Percentiles rank a stretch among this genome's conserved stretches.
Evolutionary conservation across 2,113 vertebrate genomes (phyloP).

Genomic region (Indri indri): DNA sequence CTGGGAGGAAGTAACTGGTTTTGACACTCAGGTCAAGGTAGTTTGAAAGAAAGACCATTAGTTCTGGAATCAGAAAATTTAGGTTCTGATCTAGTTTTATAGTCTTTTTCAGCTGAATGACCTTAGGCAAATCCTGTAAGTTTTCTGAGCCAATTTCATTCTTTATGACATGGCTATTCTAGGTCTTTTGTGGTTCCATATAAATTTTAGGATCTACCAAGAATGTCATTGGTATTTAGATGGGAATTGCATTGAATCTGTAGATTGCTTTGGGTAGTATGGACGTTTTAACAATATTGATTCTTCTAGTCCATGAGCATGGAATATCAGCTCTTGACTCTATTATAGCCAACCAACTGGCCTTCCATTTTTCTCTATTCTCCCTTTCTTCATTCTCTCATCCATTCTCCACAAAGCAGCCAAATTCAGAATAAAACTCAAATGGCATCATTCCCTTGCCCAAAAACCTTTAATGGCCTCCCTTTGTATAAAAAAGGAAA

Average conservation of each 20-base stretch:
- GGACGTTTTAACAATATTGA: too few relatives aligned
- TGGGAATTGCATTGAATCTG: too few relatives aligned
- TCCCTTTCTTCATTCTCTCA: neutral
- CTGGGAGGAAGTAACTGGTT: neutral
- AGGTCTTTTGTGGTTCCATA: too few relatives aligned
- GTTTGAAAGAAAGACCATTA: slow-evolving; percentile 12
- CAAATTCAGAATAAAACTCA: slow-evolving; percentile 18
- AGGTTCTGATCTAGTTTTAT: neutral
- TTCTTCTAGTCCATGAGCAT: too few relatives aligned
- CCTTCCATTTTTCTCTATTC: neutral
- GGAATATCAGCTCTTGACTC: neutral
- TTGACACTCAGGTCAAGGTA: neutral
- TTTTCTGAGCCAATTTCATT: slow-evolving; percentile 21
- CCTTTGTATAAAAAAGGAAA: neutral
- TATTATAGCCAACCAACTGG: neutral
- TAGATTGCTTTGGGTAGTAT: too few relatives aligned
- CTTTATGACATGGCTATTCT: neutral
- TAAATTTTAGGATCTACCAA: too few relatives aligned
- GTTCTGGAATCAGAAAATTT: slow-evolving; percentile 21
- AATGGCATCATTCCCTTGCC: neutral
- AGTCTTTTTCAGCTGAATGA: neutral
- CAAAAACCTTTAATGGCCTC: neutral
- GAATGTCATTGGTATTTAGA: too few relatives aligned
- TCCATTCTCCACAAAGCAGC: slow-evolving; percentile 10
- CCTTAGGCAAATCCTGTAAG: neutral